Base-by-base conservation (phyloP, 1,140 invertebrate genomes). In the Zaprionus africanus region DNA sequence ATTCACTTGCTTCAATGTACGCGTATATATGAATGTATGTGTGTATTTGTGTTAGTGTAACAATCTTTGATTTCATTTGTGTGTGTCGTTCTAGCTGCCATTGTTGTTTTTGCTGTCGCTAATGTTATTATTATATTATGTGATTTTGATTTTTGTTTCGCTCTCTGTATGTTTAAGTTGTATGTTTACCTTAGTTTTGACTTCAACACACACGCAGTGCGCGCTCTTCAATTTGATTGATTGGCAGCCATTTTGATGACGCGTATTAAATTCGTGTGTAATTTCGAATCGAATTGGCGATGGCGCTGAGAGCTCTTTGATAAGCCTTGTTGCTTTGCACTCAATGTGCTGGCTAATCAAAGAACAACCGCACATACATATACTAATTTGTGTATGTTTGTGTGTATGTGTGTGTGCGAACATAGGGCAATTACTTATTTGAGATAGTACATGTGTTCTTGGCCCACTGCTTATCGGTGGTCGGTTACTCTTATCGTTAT, bases 161-260 rank as follows among this genome's bases (percentile, higher is more conserved):
- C 36, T 49, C 57, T n/a, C 13, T 81, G 54, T 71, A 43, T 66
- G 65, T 60, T 59, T 73, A 59, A 43, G 66, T 75, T 75, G 49
- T 61, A 59, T 61, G 66, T 75, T 75, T 75, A 49, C 41, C 53
- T 59, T 61, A 61, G 57, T 54, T 74, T 69, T 63, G 46, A 46
- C 13, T 46, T 26, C 9, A 46, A n/a, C 64, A 69, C 70, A 81
- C 65, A 85, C 82, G 78, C 65, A 49, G 63, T 41, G 72, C 75
- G 36, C 64, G 49, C 22, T 59, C 53, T 65, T 72, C 62, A 66
- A 72, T 70, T 82, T 75, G 78, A 76, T 81, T 86, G 82, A 86
- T 86, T 86, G 82, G 72, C 82, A 67, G 80, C 80, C 80, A 83
- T 79, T 71, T 82, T 83, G 58, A 69, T 83, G 82, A 87, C 82